Evolutionary conservation across 2,888 invertebrate genomes (phyloP).

Genomic region (Brachypalpus laphriformis): DNA sequence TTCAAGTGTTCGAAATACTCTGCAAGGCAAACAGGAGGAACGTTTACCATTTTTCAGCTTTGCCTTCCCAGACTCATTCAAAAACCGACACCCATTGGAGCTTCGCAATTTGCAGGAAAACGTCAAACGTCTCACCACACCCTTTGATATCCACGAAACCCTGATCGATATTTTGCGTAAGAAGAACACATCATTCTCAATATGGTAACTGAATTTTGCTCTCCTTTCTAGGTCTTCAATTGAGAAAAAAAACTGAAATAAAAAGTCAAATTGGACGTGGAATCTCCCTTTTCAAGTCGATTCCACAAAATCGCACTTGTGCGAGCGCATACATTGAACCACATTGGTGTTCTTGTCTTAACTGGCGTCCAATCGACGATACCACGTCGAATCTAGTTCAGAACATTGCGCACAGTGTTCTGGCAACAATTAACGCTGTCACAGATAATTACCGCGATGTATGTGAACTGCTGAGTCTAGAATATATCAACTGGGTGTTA

Average conservation of each 20-base stretch:
- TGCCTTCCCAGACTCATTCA: slow-evolving; percentile 89
- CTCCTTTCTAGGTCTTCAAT: slow-evolving; percentile 46
- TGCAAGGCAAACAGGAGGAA: slow-evolving; percentile 96
- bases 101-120: slow-evolving; percentile 87
- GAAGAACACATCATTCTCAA: background rate
- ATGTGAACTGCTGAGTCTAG: slow-evolving; percentile 86
- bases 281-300: slow-evolving; percentile 83
- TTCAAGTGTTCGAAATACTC: slow-evolving; percentile 90
- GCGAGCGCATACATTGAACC: slow-evolving; percentile 95
- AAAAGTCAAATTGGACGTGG: slow-evolving; percentile 75
- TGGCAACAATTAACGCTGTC: slow-evolving; percentile 86
- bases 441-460: slow-evolving; percentile 84
- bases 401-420: slow-evolving; percentile 85
- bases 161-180: slow-evolving; percentile 86
- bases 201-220: background rate
- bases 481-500: slow-evolving; percentile 88
- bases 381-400: slow-evolving; percentile 80
- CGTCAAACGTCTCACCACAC: slow-evolving; percentile 89
- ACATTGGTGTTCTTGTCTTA: slow-evolving; percentile 97
- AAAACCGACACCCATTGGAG: slow-evolving; percentile 85
- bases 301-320: slow-evolving; percentile 91
- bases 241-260: slow-evolving; percentile 26
- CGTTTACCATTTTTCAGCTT: slow-evolving; percentile 94
- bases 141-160: slow-evolving; percentile 94
- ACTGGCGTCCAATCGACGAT: slow-evolving; percentile 88